Percentiles rank a stretch among this genome's conserved stretches.
Conservation (phyloP, 2,797 vertebrate genomes). For the Petrocephalus schoutedeni region DNA sequence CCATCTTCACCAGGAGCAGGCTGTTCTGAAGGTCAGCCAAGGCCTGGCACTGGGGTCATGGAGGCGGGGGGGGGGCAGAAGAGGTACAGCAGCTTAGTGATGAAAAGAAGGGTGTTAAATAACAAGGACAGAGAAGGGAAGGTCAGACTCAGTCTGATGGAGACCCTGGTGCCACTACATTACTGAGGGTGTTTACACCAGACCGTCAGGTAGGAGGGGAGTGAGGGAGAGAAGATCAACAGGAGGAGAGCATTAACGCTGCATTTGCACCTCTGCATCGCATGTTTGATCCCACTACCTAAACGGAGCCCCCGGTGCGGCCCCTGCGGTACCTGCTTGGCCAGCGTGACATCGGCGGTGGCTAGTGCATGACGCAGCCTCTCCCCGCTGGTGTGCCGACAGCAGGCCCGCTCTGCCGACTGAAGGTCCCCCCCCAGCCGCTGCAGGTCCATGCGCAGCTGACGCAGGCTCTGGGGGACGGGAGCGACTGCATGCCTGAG, state of each 20-base stretch:
- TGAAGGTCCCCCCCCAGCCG: conserved; percentile 75
- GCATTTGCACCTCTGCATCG: background rate
- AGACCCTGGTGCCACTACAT: background rate
- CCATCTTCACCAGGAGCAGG: conserved; percentile 84
- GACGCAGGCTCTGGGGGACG: conserved; percentile 70
- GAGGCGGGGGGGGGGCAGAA: conserved; percentile 12
- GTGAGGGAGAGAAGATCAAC: conserved; percentile 25
- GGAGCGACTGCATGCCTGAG: background rate
- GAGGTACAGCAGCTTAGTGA: conserved; percentile 3
- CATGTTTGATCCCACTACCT: background rate
- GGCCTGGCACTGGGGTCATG: conserved; percentile 73
- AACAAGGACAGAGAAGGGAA: background rate
- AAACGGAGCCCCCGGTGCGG: background rate
- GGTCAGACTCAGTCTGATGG: background rate
- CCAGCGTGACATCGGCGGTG: conserved; percentile 74
- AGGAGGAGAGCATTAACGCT: conserved; percentile 1
- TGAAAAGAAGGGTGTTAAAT: background rate
- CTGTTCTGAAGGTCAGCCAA: conserved; percentile 89
- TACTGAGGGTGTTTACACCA: background rate
- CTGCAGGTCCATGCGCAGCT: conserved; percentile 76
- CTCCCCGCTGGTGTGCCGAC: conserved; percentile 83
- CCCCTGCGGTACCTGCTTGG: conserved; percentile 75
- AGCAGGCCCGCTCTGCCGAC: conserved; percentile 85
- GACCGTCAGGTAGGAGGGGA: conserved; percentile 33
- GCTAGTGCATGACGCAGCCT: conserved; percentile 73